These are phyloP conservation scores for Gephyroberyx darwinii DNA, from an alignment of 2,797 vertebrate species.

Conservation along the genomic window DNA sequence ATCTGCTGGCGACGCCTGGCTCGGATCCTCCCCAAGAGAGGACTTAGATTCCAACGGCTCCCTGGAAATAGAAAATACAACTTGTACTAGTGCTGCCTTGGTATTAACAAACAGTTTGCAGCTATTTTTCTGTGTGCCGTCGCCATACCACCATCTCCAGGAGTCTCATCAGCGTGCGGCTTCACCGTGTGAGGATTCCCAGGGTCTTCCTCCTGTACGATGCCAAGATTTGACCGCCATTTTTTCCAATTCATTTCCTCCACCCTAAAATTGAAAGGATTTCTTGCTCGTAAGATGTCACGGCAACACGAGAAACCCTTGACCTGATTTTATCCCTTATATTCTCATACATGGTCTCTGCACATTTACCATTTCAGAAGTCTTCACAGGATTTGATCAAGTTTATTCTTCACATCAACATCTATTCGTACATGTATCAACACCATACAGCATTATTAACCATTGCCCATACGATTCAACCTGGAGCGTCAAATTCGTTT, in stretches of 20 bases:
- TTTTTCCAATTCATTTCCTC: conserved; percentile 89
- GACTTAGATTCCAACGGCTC: conserved; percentile 44
- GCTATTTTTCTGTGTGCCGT: background rate
- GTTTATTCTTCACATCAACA: too few relatives aligned
- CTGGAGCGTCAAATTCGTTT: background rate
- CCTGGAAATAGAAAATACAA: conserved; percentile 35
- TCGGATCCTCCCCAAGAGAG: conserved; percentile 35
- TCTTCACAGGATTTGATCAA: too few relatives aligned
- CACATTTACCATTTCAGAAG: too few relatives aligned
- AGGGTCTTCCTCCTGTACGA: conserved; percentile 85
- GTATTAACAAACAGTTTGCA: background rate
- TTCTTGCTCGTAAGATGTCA: background rate
- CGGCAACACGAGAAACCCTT: background rate
- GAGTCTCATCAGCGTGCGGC: accelerated
- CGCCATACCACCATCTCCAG: conserved; percentile 3
- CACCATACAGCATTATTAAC: too few relatives aligned
- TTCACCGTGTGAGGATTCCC: conserved; percentile 48
- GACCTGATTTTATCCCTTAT: too few relatives aligned
- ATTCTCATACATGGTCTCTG: too few relatives aligned
- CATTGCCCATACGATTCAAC: too few relatives aligned
- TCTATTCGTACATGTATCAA: too few relatives aligned
- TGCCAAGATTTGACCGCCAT: conserved; percentile 85
- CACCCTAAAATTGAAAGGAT: conserved; percentile 73
- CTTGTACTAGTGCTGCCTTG: background rate
- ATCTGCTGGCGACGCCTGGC: background rate